Evolutionary conservation across 2,888 invertebrate species (phyloP).

Genomic region (Molorchus minor): DNA sequence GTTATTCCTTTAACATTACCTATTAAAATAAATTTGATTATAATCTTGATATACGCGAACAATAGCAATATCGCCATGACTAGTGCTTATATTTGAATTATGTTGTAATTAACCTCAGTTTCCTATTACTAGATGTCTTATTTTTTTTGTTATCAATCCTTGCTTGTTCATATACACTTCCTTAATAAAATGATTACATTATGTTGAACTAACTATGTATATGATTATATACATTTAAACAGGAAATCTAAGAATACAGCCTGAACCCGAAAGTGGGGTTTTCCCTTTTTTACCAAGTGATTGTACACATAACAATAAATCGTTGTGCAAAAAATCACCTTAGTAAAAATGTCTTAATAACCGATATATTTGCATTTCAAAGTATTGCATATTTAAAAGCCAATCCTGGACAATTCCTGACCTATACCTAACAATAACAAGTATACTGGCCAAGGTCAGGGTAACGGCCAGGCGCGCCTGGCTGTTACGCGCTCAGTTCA

Average conservation of each 20-base stretch:
- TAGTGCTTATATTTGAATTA: neutral
- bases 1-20: conserved; percentile 1
- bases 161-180: neutral
- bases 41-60: conserved; percentile 1
- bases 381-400: too few relatives aligned
- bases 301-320: neutral
- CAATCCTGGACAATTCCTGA: too few relatives aligned
- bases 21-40: neutral
- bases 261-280: neutral
- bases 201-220: neutral
- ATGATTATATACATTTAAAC: neutral
- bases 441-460: too few relatives aligned
- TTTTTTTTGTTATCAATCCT: neutral
- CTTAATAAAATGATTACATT: neutral
- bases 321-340: neutral
- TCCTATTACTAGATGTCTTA: conserved; percentile 1
- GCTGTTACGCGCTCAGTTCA: too few relatives aligned
- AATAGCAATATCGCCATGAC: neutral
- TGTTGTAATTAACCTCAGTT: neutral
- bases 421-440: too few relatives aligned
- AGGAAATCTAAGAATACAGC: neutral
- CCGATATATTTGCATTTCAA: too few relatives aligned
- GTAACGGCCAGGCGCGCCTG: too few relatives aligned
- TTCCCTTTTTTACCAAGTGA: neutral
- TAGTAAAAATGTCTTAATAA: too few relatives aligned